Conservation (phyloP, 2,888 invertebrate species). For the Eurois occulta region DNA sequence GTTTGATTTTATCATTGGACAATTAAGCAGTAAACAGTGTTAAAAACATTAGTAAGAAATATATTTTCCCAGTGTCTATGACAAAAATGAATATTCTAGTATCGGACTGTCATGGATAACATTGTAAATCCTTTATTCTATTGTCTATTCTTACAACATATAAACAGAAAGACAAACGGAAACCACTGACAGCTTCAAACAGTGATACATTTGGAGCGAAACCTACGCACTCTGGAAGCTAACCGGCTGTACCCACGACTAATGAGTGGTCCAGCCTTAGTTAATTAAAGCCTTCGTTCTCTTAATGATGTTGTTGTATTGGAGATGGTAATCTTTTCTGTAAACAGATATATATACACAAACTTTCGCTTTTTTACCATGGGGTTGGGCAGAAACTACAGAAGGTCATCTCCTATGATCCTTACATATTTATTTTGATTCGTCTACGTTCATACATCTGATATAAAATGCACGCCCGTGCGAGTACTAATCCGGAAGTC, state of each 20-base stretch:
- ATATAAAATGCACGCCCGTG: neutral
- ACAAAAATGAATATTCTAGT: too few relatives aligned
- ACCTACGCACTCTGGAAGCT: slow-evolving; percentile 1
- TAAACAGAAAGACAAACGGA: neutral
- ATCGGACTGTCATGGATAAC: neutral
- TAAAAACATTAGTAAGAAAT: neutral
- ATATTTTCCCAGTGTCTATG: too few relatives aligned
- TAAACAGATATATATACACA: neutral
- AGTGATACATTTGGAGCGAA: slow-evolving; percentile 15
- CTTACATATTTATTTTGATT: neutral
- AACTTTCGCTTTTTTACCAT: neutral
- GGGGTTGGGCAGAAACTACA: neutral
- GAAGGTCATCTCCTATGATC: neutral
- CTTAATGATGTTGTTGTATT: slow-evolving; percentile 38
- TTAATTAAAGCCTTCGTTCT: slow-evolving; percentile 41
- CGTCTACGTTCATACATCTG: neutral
- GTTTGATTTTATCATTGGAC: neutral
- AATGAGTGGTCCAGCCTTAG: slow-evolving; percentile 49
- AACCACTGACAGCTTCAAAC: slow-evolving; percentile 14
- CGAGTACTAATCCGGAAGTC: neutral
- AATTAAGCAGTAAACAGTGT: neutral
- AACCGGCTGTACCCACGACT: slow-evolving; percentile 21
- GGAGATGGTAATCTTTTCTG: slow-evolving; percentile 14
- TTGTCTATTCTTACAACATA: neutral
- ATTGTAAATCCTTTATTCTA: neutral